These are phyloP conservation scores for Drosophila birchii DNA, from an alignment of 2,888 invertebrate species.

Conservation along the genomic window DNA sequence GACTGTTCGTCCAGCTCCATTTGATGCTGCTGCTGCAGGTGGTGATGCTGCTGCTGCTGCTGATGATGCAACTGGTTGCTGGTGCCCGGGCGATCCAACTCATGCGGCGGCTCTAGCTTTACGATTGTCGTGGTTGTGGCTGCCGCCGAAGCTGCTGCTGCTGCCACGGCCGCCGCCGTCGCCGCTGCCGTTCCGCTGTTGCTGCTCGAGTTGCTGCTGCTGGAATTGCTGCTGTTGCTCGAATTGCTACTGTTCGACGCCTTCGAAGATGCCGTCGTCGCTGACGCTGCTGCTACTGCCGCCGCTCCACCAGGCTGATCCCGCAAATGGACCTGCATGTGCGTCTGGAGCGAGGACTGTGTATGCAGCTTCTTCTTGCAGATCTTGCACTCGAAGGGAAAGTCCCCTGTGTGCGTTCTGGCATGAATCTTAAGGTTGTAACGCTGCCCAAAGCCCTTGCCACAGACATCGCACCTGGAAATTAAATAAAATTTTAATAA, in stretches of 20 bases:
- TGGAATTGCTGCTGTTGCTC: constrained; percentile 19
- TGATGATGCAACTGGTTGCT: constrained; percentile 35
- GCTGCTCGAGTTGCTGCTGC: constrained; percentile 18
- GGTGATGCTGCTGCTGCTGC: constrained; percentile 42
- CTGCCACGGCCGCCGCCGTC: constrained; percentile 36
- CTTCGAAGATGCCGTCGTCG: constrained; percentile 51
- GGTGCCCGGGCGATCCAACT: constrained; percentile 44
- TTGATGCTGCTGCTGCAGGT: constrained; percentile 41
- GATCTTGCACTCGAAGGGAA: constrained; percentile 84
- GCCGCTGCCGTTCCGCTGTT: constrained; percentile 24
- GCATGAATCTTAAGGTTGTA: constrained; percentile 84
- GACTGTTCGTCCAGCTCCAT: constrained; percentile 76
- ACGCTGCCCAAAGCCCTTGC: constrained; percentile 84
- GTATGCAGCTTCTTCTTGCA: constrained; percentile 84
- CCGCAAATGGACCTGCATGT: constrained; percentile 84
- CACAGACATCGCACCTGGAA: constrained; percentile 84
- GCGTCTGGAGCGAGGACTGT: constrained; percentile 84
- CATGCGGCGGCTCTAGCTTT: constrained; percentile 63
- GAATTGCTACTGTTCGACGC: constrained; percentile 38
- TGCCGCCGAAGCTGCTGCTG: constrained; percentile 46
- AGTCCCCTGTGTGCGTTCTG: constrained; percentile 84
- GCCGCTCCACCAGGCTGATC: constrained; percentile 71
- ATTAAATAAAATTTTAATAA: not conserved
- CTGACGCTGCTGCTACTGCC: constrained; percentile 13
- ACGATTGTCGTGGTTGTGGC: constrained; percentile 59